Conservation (phyloP, 2,797 vertebrate species). For the Thamnophis elegans region DNA sequence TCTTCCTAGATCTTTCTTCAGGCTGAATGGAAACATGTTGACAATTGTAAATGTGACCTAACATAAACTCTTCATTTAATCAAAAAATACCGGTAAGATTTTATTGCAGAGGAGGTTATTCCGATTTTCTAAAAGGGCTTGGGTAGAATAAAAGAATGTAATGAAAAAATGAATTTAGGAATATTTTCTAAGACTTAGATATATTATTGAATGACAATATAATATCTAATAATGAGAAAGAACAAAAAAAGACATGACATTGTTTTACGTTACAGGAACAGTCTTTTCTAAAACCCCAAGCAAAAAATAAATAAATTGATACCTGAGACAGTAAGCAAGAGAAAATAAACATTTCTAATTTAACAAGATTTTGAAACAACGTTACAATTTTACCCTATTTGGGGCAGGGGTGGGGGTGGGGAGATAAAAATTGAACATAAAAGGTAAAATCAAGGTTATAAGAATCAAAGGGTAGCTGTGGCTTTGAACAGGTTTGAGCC, state of each 20-base stretch:
- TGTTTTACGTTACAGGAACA: background rate
- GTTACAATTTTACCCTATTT: background rate
- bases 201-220: background rate
- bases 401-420: rapidly evolving
- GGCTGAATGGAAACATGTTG: conserved; percentile 10
- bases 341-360: background rate
- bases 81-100: conserved; percentile 10
- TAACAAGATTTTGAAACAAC: background rate
- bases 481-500: background rate
- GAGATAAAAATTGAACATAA: background rate
- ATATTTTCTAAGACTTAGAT: background rate
- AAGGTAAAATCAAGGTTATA: background rate
- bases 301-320: background rate
- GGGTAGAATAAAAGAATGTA: background rate
- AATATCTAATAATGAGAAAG: background rate
- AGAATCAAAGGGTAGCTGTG: background rate
- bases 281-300: background rate
- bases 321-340: background rate
- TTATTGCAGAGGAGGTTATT: background rate
- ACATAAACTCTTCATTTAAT: conserved; percentile 27
- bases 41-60: conserved; percentile 17
- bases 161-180: background rate
- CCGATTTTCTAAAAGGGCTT: conserved; percentile 15
- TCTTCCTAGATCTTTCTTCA: conserved; percentile 12
- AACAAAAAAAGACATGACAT: background rate